Percentiles rank a stretch among this genome's conserved stretches.
Evolutionary conservation across 2,888 invertebrate genomes (phyloP).

Genomic region (Lypha dubia): DNA sequence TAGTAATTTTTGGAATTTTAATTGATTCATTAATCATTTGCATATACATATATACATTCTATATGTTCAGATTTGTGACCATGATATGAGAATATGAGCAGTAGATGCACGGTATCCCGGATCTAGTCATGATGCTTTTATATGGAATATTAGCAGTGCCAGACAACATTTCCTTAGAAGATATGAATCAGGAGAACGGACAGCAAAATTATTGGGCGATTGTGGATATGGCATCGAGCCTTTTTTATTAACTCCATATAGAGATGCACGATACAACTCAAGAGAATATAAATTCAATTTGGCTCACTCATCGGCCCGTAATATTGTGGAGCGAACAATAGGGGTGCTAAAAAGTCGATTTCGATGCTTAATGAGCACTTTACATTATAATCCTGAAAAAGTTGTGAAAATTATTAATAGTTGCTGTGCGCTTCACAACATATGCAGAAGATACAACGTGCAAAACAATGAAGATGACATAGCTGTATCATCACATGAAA

Average conservation of each 20-base stretch:
- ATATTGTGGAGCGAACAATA: too few species aligned
- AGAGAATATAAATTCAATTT: too few species aligned
- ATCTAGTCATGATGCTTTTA: conserved; percentile 10
- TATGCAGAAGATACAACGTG: neutral
- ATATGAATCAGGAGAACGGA: neutral
- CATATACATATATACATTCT: too few species aligned
- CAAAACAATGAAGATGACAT: conserved; percentile 22
- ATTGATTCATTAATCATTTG: too few species aligned
- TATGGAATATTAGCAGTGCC: neutral
- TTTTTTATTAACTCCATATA: too few species aligned
- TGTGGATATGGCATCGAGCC: neutral
- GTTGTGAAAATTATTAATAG: too few species aligned
- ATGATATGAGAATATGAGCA: conserved; percentile 6
- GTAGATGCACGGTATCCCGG: conserved; percentile 19
- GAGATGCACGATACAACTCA: too few species aligned
- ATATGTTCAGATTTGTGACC: neutral
- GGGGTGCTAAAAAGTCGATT: too few species aligned
- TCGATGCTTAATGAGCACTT: too few species aligned
- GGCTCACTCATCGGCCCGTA: too few species aligned
- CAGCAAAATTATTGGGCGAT: neutral
- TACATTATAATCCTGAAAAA: too few species aligned
- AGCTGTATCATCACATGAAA: neutral
- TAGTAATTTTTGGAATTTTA: neutral
- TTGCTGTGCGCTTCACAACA: too few species aligned
- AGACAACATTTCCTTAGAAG: neutral